Evolutionary conservation across 2,888 invertebrate species (phyloP).

Genomic region (Lepeophtheirus nordmannii): DNA sequence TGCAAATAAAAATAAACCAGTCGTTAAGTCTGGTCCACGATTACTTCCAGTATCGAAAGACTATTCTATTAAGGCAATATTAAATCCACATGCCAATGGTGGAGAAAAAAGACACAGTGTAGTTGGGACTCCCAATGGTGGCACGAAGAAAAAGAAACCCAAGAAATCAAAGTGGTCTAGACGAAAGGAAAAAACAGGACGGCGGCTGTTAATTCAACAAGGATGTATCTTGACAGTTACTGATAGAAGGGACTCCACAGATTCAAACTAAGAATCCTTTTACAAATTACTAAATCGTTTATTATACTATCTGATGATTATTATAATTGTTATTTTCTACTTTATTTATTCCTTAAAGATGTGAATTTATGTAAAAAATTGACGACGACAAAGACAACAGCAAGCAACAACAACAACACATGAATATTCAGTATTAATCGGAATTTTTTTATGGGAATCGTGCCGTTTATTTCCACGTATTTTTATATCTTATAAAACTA

Average conservation of each 20-base stretch:
- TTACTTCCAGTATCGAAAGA: neutral
- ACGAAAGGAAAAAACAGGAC: constrained; percentile 22
- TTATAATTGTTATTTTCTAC: too few species aligned
- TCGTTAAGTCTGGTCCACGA: constrained; percentile 11
- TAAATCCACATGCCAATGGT: neutral
- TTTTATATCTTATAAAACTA: too few species aligned
- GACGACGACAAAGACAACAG: too few species aligned
- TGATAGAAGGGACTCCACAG: constrained; percentile 16
- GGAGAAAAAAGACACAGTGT: neutral
- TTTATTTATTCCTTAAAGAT: too few species aligned
- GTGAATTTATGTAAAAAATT: too few species aligned
- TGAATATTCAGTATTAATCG: too few species aligned
- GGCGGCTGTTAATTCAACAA: constrained; percentile 18
- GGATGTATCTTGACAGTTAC: constrained; percentile 22
- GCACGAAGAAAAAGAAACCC: constrained; percentile 14
- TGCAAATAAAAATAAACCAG: neutral
- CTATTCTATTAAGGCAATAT: neutral
- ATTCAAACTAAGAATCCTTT: neutral
- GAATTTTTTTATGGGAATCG: too few species aligned
- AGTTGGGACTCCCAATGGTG: neutral
- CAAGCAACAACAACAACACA: too few species aligned
- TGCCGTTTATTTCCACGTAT: too few species aligned
- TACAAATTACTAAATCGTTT: neutral
- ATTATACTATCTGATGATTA: too few species aligned
- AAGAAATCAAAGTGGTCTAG: constrained; percentile 21